These are phyloP conservation scores for Anodontia alba DNA, from an alignment of 2,888 invertebrate species.

Conservation along the genomic window DNA sequence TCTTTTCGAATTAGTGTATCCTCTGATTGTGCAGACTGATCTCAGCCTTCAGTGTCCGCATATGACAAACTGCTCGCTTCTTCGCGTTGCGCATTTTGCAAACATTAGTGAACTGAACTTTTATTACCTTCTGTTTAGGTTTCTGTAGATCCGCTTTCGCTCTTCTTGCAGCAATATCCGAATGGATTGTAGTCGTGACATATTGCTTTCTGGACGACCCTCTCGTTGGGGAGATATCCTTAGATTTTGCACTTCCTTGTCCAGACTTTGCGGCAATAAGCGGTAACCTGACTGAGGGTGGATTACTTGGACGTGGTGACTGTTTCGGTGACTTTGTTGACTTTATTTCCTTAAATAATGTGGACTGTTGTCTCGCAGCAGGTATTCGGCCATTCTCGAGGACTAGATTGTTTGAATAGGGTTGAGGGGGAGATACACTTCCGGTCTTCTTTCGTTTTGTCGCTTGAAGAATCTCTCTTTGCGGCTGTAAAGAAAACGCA, in stretches of 20 bases:
- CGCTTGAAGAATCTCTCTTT: conserved; percentile 21
- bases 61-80: too few relatives aligned
- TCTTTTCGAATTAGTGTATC: too few relatives aligned
- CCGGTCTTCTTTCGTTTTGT: conserved; percentile 3
- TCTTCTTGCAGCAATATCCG: neutral
- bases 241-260: neutral
- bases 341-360: conserved; percentile 48
- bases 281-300: neutral
- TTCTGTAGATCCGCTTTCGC: neutral
- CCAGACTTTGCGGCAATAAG: neutral
- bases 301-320: conserved; percentile 28
- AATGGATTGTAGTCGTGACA: conserved; percentile 6
- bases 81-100: too few relatives aligned
- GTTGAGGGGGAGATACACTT: conserved; percentile 25
- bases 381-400: conserved; percentile 56
- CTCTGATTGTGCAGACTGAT: too few relatives aligned
- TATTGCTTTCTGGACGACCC: neutral
- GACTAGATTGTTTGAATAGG: conserved; percentile 34
- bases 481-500: neutral
- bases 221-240: neutral
- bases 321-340: conserved; percentile 20
- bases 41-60: too few relatives aligned
- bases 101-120: too few relatives aligned
- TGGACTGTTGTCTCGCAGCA: conserved; percentile 53
- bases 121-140: conserved; percentile 20